Evolutionary conservation across 2,113 vertebrate genomes (phyloP).

Genomic region (Notiomystis cincta): DNA sequence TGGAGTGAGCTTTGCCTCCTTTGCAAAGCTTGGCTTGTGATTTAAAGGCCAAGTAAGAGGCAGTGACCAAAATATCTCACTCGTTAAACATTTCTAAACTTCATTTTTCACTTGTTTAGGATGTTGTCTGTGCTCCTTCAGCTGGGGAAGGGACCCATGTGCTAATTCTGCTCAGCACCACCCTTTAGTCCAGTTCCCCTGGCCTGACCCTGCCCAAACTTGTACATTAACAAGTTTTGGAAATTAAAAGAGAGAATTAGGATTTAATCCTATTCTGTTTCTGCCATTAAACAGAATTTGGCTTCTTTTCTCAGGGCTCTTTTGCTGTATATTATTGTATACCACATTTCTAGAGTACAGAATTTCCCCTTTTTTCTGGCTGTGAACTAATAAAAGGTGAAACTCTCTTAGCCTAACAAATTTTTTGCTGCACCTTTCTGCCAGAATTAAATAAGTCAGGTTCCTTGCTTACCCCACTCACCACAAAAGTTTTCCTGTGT

Average conservation of each 20-base stretch:
- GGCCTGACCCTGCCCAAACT: background rate
- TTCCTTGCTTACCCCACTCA: background rate
- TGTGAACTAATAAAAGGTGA: background rate
- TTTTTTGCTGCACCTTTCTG: background rate
- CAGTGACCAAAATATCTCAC: background rate
- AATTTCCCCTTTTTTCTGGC: background rate
- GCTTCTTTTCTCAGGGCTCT: background rate
- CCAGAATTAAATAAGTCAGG: background rate
- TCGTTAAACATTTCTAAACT: background rate
- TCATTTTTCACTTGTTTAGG: background rate
- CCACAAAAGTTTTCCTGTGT: background rate
- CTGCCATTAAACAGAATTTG: background rate
- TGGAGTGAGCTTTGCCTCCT: background rate
- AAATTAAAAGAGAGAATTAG: background rate
- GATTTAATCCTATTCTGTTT: background rate
- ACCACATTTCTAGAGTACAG: background rate
- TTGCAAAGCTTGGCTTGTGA: background rate
- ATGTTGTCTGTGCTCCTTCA: background rate
- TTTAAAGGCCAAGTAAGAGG: background rate
- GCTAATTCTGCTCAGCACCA: background rate
- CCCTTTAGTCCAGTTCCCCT: background rate
- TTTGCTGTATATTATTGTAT: rapidly evolving
- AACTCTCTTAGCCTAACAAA: background rate
- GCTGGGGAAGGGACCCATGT: background rate
- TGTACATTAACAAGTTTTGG: background rate